Conservation (phyloP, 2,888 invertebrate species). For the Cheilosia soror region DNA sequence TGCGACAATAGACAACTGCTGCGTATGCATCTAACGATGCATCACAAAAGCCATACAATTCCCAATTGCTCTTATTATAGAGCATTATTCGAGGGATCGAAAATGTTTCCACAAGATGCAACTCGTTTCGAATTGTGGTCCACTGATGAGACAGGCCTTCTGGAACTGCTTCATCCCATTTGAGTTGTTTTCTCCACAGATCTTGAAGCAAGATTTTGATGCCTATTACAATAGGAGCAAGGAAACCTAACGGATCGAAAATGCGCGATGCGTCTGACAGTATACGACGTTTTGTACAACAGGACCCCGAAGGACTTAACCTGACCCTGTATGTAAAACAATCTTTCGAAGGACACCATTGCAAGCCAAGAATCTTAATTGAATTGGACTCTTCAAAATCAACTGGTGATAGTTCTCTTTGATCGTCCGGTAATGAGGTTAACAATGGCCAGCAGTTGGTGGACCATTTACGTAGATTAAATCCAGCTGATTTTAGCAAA, state of each 20-base stretch:
- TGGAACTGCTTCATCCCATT: constrained; percentile 63
- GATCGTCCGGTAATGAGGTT: constrained; percentile 14
- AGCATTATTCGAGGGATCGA: constrained; percentile 18
- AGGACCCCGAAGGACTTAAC: neutral
- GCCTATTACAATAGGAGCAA: too few species aligned
- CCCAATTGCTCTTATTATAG: neutral
- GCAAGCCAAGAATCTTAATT: constrained; percentile 57
- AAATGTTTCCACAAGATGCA: constrained; percentile 23
- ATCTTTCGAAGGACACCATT: constrained; percentile 63
- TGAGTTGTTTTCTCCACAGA: constrained; percentile 56
- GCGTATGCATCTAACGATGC: constrained; percentile 22
- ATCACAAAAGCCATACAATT: constrained; percentile 45
- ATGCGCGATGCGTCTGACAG: too few species aligned
- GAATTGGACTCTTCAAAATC: constrained; percentile 25
- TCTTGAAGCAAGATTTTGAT: constrained; percentile 35
- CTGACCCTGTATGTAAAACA: constrained; percentile 31
- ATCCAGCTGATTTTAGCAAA: constrained; percentile 5
- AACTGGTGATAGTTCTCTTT: constrained; percentile 10
- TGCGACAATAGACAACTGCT: constrained; percentile 28
- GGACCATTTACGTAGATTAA: constrained; percentile 14
- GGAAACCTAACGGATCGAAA: too few species aligned
- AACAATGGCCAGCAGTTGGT: constrained; percentile 30
- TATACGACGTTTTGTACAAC: neutral
- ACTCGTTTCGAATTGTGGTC: constrained; percentile 9
- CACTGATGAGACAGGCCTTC: constrained; percentile 22